Base-by-base conservation (phyloP, 2,888 invertebrate genomes). In the Baronia brevicornis region DNA sequence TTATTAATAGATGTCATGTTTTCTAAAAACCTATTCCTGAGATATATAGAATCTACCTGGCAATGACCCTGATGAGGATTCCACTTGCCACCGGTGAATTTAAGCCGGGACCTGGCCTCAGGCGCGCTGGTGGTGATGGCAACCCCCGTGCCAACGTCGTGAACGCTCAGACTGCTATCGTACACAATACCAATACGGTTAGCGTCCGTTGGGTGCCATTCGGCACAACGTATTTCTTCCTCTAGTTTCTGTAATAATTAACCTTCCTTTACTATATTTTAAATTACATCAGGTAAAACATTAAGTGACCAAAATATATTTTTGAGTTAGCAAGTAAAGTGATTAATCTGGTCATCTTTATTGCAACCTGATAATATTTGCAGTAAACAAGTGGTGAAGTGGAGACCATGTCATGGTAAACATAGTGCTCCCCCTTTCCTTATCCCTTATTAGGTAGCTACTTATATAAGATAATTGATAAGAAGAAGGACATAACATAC, bases 41-140 rank as follows among this genome's bases (percentile, higher is more conserved):
- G 11, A 8, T 4, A 8, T 23, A 22, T 13, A 5, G 5, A 5
- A 8, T 13, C 26, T 43, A 87, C 90, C 73, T 94, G 93, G 39
- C 89, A 88, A 48, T 91, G 91, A 48, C 92, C 92, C 63, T 96
- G 95, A 60, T 98, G 97, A 5, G 97, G 97, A 68, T 96, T 96
- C 97, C 98, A 98, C 70, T 95, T 93, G 4, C 96, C 96, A 28
- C 88, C 90, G 0, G 91, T 92, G 57, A 94, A 91, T 60, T 92
- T 92, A 15, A 91, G 90, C 45, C 92, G 88, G 42, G 91, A 91
- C 71, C 92, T 91, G 1, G 89, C 87, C 48, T 89, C 88, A 22
- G 90, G 69, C 43, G 73, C 78, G 1, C 75, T 79, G 3, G 67
- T 62, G 13, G 67, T 50, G 3, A 70, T 57, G 5, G 84, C 80